phyloP scores from a whole-genome alignment of 2,113 vertebrate genomes.

The Balaeniceps rex region DNA sequence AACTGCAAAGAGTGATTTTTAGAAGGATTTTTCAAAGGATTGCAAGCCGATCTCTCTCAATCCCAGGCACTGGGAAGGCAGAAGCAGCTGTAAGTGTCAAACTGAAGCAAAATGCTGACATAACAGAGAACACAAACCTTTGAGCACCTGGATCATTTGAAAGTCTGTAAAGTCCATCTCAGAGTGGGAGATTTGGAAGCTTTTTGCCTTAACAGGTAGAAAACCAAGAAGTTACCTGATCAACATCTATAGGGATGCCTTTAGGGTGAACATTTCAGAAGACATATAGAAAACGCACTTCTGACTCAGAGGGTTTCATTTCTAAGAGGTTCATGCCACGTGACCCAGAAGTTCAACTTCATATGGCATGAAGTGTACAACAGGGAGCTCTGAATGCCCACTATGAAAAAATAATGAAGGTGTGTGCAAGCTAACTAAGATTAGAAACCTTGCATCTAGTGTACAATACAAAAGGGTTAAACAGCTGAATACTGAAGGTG shows the following conservation, averaged over 20 bases:
- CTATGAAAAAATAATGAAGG: not conserved
- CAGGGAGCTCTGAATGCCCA: not conserved
- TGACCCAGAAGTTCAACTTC: not conserved
- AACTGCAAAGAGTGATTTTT: not conserved
- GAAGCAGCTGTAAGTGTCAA: not conserved
- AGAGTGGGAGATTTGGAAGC: not conserved
- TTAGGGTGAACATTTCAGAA: not conserved
- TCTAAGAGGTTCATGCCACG: not conserved
- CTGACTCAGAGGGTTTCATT: not conserved
- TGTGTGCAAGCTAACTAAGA: not conserved
- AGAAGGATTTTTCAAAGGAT: not conserved
- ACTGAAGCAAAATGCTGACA: not conserved
- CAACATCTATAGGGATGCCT: not conserved
- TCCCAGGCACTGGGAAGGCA: rapidly evolving
- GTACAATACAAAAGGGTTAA: not conserved
- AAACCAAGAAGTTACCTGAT: not conserved
- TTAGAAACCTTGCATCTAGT: not conserved
- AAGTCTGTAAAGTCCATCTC: not conserved
- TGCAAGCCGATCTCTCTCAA: not conserved
- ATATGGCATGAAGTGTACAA: not conserved
- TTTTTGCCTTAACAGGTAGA: not conserved
- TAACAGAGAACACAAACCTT: not conserved
- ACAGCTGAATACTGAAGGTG: not conserved
- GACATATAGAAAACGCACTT: not conserved
- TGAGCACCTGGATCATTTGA: not conserved